Evolutionary conservation across 2,888 invertebrate species (phyloP), one percentile per base, ranked within the genome.

Genomic region (Herminia tarsipennalis): DNA sequence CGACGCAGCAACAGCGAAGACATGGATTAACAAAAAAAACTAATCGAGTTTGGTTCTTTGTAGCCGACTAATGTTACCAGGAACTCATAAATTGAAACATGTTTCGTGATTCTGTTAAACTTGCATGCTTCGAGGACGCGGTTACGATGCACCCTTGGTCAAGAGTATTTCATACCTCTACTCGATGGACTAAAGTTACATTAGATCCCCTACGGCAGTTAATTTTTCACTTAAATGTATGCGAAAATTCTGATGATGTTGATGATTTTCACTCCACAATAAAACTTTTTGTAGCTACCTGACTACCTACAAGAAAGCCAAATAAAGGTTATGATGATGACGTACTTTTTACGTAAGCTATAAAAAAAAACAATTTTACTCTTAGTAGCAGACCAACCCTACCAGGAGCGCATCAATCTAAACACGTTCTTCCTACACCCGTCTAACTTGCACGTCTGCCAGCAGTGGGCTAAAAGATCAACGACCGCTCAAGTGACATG

Each of bases 401-500:
- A 80, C 79, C 66, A 77, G 76, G 77, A 60, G 48, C 45, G 56
- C 78, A 78, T 69, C 68, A 70, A 59, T 59, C 67, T 63, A 67
- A 76, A 77, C 78, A 76, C 67, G 78, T 76, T 71, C 61, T 64
- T 70, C 74, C 66, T 66, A 58, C 58, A 59, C 50, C 66, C 56
- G 61, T 56, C 62, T 57, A 65, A 64, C 58, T 57, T 53, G 61
- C 53, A 46, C 64, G 67, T 72, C 73, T 75, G 56, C 66, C 64
- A 66, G 58, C 64, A 81, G 69, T 78, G 71, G 80, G 81, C 81
- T 81, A 80, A 78, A 80, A 76, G 78, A 72, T 77, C 73, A 78
- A 72, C 57, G 73, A 67, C 82, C 81, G 65, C 57, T 40, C 46
- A 59, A 64, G 61, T 66, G 73, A 73, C 75, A 70, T 57, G 62